Base-by-base conservation (phyloP, 2,113 vertebrate species). In the Dasyprocta punctata region DNA sequence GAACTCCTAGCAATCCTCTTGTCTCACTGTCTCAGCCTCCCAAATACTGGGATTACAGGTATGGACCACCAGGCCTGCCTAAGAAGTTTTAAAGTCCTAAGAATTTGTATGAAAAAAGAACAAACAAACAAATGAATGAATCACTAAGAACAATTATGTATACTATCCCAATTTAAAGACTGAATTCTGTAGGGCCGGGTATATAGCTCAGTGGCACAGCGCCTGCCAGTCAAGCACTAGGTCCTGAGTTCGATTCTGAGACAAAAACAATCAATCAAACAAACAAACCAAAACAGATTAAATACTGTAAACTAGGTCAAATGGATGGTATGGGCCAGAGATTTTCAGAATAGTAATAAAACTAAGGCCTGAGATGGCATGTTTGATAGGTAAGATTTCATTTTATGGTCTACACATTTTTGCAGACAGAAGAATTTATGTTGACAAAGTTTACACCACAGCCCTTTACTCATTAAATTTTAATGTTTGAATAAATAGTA, bases 281-380 rank as follows among this genome's bases (percentile, higher is more conserved):
- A n/a, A n/a, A n/a, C n/a, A n/a, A n/a, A n/a, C n/a, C n/a, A n/a
- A 56, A 56, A 56, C 54, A 56, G 54, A 49, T 71, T 95, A 89
- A 93, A 87, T 90, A 93, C 54, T 26, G 12, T 69, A 33, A 19
- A 14, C 33, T 85, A 61, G 8, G 69, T 14, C 28, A 86, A 78
- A 73, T n/a, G 38, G 26, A 58, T 33, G 33, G 19, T 84, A 17
- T 92, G 69, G 56, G 63, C 61, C 20, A 60, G 78, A 22, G 61
- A 22, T 94, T 83, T 92, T 84, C 80, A 92, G 28, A 94, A 94
- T 3, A 36, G 47, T 86, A 96, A 90, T 60, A 87, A 94, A 86
- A 84, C 28, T 69, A 83, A 94, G 8, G 49, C 4, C 60, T 61
- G 54, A 19, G 60, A 56, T 60, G n/a, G 36, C 17, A 58, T 24